Evolutionary conservation across 2,888 invertebrate species (phyloP), one percentile per base, ranked within the genome.

Genomic region (Zaprionus lineosus): DNA sequence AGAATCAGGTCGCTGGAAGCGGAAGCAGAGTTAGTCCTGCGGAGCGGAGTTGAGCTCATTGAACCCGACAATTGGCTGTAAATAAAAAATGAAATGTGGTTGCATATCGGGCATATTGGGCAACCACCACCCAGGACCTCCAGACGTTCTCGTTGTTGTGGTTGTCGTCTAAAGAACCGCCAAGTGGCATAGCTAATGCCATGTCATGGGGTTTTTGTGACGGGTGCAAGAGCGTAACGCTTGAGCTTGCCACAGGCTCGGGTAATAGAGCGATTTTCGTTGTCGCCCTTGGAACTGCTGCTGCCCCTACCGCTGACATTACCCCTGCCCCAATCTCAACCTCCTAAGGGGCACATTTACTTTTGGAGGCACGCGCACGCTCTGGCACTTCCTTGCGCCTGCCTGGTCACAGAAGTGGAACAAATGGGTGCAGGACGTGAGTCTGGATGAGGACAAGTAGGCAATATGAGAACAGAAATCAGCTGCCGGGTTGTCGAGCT

Each of bases 351-450:
- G 24, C 21, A 29, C 11, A 39, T n/a, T n/a, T n/a, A 29, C 9
- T n/a, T 19, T 34, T 53, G 28, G 70, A 65, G 84, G 75, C 79
- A 79, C 74, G 73, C 82, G 77, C 83, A 84, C 77, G 77, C 77
- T 84, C 77, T 84, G 79, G 79, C 77, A 78, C 77, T 78, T 84
- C 83, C 77, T 78, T 78, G 77, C 83, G 77, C 77, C 85, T 83
- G 71, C 61, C 63, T 84, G 83, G 67, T 61, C 77, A 85, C 85
- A 83, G 79, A 82, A 78, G 77, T 78, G 77, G 77, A 78, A 78
- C 77, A 84, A 78, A 78, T 84, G 77, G 77, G 59, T 64, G 66
- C 85, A 78, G 77, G 77, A 78, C 85, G 83, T 73, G 69, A 47
- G 28, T 29, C 36, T 34, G 57, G 33, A 37, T 43, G 29, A 33